Conservation (phyloP, 2,113 vertebrate genomes). For the Labrus mixtus region DNA sequence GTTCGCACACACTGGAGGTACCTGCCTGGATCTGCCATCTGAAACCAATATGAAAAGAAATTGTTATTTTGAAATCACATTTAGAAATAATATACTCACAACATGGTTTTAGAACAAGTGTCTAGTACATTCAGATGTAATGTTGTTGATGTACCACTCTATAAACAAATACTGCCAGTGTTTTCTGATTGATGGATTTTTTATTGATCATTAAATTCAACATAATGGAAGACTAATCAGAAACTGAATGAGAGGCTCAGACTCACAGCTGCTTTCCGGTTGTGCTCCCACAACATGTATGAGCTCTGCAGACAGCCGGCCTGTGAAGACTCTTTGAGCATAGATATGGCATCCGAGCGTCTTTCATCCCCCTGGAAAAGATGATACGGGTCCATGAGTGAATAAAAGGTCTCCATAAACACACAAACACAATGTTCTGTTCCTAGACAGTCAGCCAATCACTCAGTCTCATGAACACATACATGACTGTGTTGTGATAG, state of each 20-base stretch:
- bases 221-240: neutral
- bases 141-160: neutral
- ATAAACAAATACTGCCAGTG: neutral
- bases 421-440: neutral
- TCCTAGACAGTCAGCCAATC: too few relatives aligned
- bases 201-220: neutral
- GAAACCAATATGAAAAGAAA: slow-evolving; percentile 8
- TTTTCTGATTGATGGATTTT: too few relatives aligned
- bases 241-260: neutral
- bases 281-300: slow-evolving; percentile 94
- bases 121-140: too few relatives aligned
- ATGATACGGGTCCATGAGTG: neutral
- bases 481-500: too few relatives aligned
- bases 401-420: too few relatives aligned
- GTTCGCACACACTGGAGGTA: slow-evolving; percentile 93
- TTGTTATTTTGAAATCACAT: neutral
- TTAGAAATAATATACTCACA: too few relatives aligned
- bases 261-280: slow-evolving; percentile 88
- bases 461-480: too few relatives aligned
- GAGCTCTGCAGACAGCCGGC: slow-evolving; percentile 93
- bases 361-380: slow-evolving; percentile 87
- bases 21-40: slow-evolving; percentile 93
- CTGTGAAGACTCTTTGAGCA: slow-evolving; percentile 91
- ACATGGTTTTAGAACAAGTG: too few relatives aligned
- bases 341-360: slow-evolving; percentile 83